Conservation (phyloP, 23 tunicate species). For the Halocynthia roretzi region DNA sequence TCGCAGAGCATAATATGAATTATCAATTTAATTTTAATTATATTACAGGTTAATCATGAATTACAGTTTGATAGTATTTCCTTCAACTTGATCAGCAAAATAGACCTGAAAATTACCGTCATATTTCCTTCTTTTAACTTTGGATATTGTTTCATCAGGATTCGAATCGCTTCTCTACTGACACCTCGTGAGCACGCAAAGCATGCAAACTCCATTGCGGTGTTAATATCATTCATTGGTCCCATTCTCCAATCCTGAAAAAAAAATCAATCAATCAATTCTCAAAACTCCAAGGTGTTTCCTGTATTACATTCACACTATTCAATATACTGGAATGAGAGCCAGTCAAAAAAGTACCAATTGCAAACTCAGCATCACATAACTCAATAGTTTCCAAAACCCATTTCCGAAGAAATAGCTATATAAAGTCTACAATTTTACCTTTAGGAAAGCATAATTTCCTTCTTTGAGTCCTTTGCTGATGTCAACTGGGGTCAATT, state of each 20-base stretch:
- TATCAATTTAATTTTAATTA: too few species aligned
- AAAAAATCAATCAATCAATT: not conserved
- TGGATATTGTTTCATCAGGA: conserved; percentile 76
- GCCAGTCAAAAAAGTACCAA: not conserved
- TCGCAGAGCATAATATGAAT: too few species aligned
- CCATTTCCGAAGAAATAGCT: too few species aligned
- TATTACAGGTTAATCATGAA: too few species aligned
- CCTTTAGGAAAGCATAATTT: conserved; percentile 86
- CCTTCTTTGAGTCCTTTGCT: conserved; percentile 95
- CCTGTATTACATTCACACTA: not conserved
- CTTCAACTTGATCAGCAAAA: too few species aligned
- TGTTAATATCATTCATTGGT: conserved; percentile 24
- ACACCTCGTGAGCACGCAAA: conserved; percentile 82
- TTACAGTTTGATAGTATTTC: too few species aligned
- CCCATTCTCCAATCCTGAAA: conserved; percentile 49
- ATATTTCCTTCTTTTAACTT: conserved; percentile 66
- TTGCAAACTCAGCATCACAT: not conserved
- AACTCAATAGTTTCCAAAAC: too few species aligned
- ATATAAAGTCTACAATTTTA: not conserved
- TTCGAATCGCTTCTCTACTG: conserved; percentile 54
- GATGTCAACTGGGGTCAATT: conserved; percentile 74
- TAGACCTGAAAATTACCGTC: conserved; percentile 27
- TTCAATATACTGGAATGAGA: too few species aligned
- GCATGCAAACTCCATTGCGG: conserved; percentile 79
- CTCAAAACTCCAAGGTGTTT: not conserved